Percentiles rank a stretch among this genome's conserved stretches.
Evolutionary conservation across 2,888 invertebrate genomes (phyloP).

Genomic region (Drosophila melanosoma): DNA sequence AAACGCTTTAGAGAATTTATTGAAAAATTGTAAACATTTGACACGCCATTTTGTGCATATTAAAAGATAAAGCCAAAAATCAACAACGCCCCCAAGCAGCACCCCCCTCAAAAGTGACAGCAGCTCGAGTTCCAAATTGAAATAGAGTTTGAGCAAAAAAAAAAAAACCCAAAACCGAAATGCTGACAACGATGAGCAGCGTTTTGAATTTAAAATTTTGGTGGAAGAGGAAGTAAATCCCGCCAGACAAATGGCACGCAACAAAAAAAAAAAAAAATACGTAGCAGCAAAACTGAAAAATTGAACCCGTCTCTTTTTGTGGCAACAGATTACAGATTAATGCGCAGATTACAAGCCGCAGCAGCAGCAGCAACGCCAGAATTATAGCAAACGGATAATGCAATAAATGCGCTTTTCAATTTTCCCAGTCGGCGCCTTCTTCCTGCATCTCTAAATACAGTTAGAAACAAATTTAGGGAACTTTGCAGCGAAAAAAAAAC

Average conservation of each 20-base stretch:
- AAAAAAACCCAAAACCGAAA: background rate
- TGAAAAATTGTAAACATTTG: constrained; percentile 73
- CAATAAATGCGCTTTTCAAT: constrained; percentile 59
- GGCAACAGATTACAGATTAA: constrained; percentile 71
- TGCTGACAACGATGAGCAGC: constrained; percentile 8
- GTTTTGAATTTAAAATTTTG: constrained; percentile 47
- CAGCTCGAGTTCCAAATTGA: constrained; percentile 1
- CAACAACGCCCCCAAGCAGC: constrained; percentile 62
- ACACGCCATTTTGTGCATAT: constrained; percentile 78
- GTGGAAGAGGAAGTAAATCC: constrained; percentile 8
- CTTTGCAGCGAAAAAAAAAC: too few species aligned
- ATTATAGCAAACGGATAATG: constrained; percentile 67
- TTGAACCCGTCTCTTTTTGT: constrained; percentile 42
- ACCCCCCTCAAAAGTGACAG: constrained; percentile 9
- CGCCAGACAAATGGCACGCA: constrained; percentile 52
- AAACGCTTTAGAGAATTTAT: constrained; percentile 64
- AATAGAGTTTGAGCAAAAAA: constrained; percentile 8
- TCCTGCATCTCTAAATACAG: constrained; percentile 17
- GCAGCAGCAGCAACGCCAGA: constrained; percentile 17
- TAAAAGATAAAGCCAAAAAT: constrained; percentile 75
- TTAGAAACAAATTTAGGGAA: background rate
- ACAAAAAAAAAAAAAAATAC: background rate
- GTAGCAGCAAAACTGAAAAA: constrained; percentile 8
- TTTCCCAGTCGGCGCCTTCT: constrained; percentile 34
- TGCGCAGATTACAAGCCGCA: constrained; percentile 66